phyloP scores from a whole-genome alignment of 2,113 vertebrate genomes.

The Amblyopsis rosae region DNA sequence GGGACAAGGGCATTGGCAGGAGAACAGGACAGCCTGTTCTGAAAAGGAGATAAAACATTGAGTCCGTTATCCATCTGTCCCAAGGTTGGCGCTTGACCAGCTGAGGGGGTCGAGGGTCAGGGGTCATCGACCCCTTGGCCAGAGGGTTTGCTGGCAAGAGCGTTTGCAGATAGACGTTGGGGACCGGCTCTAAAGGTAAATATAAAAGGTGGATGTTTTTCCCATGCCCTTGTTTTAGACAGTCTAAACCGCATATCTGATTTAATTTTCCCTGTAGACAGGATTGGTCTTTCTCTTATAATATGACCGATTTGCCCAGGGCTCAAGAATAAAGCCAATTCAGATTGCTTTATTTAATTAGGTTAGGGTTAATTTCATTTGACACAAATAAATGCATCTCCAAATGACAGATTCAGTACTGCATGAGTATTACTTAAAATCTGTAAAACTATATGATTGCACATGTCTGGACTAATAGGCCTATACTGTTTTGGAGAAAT shows the following conservation, averaged over 20 bases:
- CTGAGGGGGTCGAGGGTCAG: conserved; percentile 68
- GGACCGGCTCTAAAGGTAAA: conserved; percentile 45
- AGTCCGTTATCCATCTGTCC: conserved; percentile 74
- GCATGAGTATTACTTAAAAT: no score
- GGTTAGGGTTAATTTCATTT: no score
- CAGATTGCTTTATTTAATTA: background rate
- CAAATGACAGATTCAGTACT: no score
- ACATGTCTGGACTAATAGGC: no score
- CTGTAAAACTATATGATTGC: no score
- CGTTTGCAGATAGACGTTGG: conserved; percentile 42
- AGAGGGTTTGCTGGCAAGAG: conserved; percentile 51
- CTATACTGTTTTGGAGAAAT: no score
- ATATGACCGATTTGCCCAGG: background rate
- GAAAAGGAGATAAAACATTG: conserved; percentile 65
- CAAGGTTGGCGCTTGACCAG: conserved; percentile 71
- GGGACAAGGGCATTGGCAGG: conserved; percentile 16
- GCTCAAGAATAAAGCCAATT: background rate
- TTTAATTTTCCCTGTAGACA: background rate
- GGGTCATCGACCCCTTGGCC: conserved; percentile 52
- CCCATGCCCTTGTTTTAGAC: background rate
- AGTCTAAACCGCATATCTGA: background rate
- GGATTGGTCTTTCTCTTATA: background rate
- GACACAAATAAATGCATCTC: no score
- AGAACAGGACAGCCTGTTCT: conserved; percentile 52
- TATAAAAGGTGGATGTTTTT: conserved; percentile 23